These are phyloP conservation scores for Brachyptera putata DNA, from an alignment of 2,888 invertebrate genomes.

Conservation along the genomic window DNA sequence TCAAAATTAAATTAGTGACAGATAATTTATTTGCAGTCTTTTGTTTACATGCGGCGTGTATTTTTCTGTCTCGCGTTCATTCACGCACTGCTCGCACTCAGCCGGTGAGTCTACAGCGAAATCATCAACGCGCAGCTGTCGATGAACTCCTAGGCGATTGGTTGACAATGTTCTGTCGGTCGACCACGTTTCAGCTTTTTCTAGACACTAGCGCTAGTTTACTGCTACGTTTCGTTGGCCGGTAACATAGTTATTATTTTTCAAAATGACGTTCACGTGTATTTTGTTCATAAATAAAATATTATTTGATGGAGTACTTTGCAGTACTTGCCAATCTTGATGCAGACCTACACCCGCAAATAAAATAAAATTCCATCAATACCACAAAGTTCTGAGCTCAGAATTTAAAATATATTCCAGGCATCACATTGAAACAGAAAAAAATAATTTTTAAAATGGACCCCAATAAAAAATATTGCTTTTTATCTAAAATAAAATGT, in stretches of 20 bases:
- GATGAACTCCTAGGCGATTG: not conserved
- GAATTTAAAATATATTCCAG: too few relatives aligned
- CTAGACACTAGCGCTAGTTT: not conserved
- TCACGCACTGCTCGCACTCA: not conserved
- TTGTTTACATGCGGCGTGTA: not conserved
- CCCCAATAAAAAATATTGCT: too few relatives aligned
- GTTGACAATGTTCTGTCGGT: not conserved
- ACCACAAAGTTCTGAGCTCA: too few relatives aligned
- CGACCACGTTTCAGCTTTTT: not conserved
- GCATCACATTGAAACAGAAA: too few relatives aligned
- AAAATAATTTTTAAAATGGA: too few relatives aligned
- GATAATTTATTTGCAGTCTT: not conserved
- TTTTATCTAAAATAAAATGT: too few relatives aligned
- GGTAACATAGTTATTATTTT: not conserved
- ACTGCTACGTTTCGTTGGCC: not conserved
- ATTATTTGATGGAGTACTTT: too few relatives aligned
- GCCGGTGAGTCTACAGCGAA: not conserved
- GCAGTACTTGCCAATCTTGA: too few relatives aligned
- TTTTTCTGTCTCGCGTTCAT: not conserved
- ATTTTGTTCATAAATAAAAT: too few relatives aligned
- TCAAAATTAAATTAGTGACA: conserved; percentile 20
- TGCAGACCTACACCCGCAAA: too few relatives aligned
- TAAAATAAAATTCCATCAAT: too few relatives aligned
- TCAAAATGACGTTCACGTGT: too few relatives aligned
- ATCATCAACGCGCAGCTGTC: not conserved